Evolutionary conservation across 2,797 vertebrate species (phyloP), one percentile per base, ranked within the genome.

Genomic region (Enteromius mattozi): DNA sequence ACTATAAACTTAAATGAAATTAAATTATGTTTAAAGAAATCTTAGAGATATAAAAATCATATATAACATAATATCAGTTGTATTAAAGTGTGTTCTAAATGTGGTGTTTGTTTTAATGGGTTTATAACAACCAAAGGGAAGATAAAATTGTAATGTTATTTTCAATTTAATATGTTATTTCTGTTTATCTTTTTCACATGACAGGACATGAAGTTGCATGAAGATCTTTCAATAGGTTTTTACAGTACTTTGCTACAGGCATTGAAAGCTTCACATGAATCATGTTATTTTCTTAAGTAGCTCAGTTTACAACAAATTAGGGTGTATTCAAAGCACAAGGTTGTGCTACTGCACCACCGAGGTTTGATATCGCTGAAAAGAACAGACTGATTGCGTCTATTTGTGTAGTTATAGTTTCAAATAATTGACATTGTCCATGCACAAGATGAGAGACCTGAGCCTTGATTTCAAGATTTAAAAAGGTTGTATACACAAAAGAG

Each of bases 1-100:
- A 51, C 1, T 51, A 51, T 51, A 51, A 17, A 51, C 7, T 54
- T 54, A 54, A 54, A 51, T 51, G 0, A 51, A 19, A 54, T 45
- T n/a, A 13, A 45, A 4, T 45, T 3, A 45, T 49, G 17, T 19
- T 17, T 19, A n/a, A n/a, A n/a, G n/a, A n/a, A n/a, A n/a, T n/a
- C n/a, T n/a, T n/a, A n/a, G n/a, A n/a, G n/a, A n/a, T n/a, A n/a
- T n/a, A n/a, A n/a, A n/a, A n/a, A n/a, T n/a, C n/a, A n/a, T 65
- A 65, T 37, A 35, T 35, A 65, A 30, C 7, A 63, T 30, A 17
- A 4, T 49, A 49, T 6, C 27, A 14, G 27, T 37, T 76, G 49
- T 56, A 76, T 76, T 76, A n/a, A 56, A 37, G 74, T 24, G 37
- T 56, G 49, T 37, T 56, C 49, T 56, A 37, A 76, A 19, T 37